Base-by-base conservation (phyloP, 1,140 invertebrate species). In the Drosophila chauvacae region DNA sequence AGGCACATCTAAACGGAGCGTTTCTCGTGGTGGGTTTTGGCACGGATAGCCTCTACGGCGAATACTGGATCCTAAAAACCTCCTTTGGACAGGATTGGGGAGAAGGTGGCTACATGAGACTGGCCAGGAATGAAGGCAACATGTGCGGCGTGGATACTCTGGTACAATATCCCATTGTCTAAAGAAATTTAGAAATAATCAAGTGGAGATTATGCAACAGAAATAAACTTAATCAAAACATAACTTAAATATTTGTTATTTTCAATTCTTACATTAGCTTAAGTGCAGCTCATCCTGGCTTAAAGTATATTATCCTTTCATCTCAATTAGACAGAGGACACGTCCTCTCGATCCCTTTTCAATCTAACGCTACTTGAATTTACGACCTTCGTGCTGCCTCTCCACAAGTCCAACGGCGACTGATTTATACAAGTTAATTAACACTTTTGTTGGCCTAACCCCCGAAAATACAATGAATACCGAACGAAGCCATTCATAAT, bases 381-480 rank as follows among this genome's bases (percentile, higher is more conserved):
- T 76, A 64, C 53, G 45, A 56, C 42, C 33, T 57, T 23, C n/a
- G 18, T 28, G 9, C 26, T n/a, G 42, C 69, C 44, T 42, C 37
- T 55, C 39, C 39, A 64, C 20, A 50, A 83, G 66, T 87, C 50
- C 61, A 83, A 74, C 65, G 71, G 45, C 80, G 18, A 47, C 66
- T 88, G 83, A 87, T 88, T 87, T 87, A 87, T 84, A 88, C 83
- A 87, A 84, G 83, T 87, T 88, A 87, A 87, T 87, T 87, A 87
- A 87, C 84, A 87, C 84, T 75, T 88, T 87, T 64, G 48, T 79
- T 58, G 62, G 58, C 58, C 63, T 63, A 44, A 50, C 63, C 71
- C 71, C 69, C 71, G 28, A 65, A 81, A 84, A 62, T 61, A 58
- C 66, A 73, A 71, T 42, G 51, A 59, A 59, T 41, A n/a, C 62